Conservation (phyloP, 2,888 invertebrate genomes). For the Ceraclea dissimilis region DNA sequence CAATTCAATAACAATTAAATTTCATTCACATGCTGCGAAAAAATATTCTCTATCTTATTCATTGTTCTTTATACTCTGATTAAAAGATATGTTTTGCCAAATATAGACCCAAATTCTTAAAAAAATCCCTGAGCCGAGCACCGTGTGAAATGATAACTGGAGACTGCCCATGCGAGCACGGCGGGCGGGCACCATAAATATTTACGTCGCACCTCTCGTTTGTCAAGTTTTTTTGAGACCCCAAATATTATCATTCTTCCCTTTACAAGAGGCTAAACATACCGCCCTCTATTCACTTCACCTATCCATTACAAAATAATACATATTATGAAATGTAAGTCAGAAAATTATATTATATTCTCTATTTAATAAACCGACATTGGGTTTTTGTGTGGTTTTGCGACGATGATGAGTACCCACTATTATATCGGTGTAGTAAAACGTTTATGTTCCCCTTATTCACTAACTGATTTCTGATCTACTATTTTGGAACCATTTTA, state of each 20-base stretch:
- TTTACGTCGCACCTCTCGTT: constrained; percentile 26
- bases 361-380: constrained; percentile 19
- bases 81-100: no score
- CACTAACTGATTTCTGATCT: no score
- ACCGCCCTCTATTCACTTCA: constrained; percentile 21
- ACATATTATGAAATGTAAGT: constrained; percentile 24
- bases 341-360: constrained; percentile 19
- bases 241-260: constrained; percentile 16
- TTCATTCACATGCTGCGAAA: no score
- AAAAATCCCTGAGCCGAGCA: no score
- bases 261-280: constrained; percentile 11
- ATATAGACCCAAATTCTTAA: no score
- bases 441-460: no score
- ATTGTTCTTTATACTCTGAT: no score
- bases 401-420: constrained; percentile 9
- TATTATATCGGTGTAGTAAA: neutral
- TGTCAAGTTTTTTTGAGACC: constrained; percentile 24
- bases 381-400: constrained; percentile 21
- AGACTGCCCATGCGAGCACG: constrained; percentile 6
- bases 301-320: constrained; percentile 22
- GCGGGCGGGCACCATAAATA: constrained; percentile 25
- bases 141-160: no score
- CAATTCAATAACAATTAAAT: no score
- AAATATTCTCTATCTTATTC: no score
- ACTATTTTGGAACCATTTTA: no score